phyloP scores from a whole-genome alignment of 2,113 vertebrate genomes.

The Heloderma charlesbogerti region DNA sequence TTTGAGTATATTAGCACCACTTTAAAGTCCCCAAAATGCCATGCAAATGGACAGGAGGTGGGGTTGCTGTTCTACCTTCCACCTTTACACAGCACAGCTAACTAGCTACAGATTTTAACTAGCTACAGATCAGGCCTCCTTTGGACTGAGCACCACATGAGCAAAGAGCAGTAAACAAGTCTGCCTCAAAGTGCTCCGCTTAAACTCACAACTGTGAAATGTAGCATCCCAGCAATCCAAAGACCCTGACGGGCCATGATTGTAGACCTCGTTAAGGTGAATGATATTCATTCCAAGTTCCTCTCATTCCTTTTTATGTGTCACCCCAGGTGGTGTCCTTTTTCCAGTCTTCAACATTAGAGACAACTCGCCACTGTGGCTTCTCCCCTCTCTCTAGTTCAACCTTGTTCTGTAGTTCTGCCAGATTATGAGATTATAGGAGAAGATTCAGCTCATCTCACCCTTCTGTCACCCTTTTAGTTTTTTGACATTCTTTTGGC shows the following conservation, averaged over 20 bases:
- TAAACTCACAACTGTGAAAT: not conserved
- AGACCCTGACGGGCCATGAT: not conserved
- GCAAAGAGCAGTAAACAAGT: not conserved
- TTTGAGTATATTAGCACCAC: not conserved
- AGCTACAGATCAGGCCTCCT: not conserved
- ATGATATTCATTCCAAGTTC: conserved; percentile 30
- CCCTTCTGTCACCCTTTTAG: conserved; percentile 12
- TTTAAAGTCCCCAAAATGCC: not conserved
- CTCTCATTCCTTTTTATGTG: conserved; percentile 39
- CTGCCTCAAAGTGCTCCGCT: not conserved
- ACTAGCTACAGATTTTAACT: not conserved
- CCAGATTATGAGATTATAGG: conserved; percentile 47
- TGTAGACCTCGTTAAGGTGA: conserved; percentile 40
- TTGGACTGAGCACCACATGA: not conserved
- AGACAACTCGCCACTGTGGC: conserved; percentile 48
- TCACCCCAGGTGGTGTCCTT: conserved; percentile 25
- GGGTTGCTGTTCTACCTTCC: not conserved
- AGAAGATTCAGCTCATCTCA: not conserved
- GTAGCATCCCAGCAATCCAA: not conserved
- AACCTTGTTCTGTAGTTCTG: conserved; percentile 7
- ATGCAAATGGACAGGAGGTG: not conserved
- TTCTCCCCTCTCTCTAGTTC: conserved; percentile 41
- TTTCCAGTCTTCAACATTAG: conserved; percentile 36
- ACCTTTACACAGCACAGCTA: not conserved
- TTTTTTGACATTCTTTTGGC: not conserved